phyloP scores from a whole-genome alignment of 2,113 vertebrate genomes.

The Heterochromis multidens region DNA sequence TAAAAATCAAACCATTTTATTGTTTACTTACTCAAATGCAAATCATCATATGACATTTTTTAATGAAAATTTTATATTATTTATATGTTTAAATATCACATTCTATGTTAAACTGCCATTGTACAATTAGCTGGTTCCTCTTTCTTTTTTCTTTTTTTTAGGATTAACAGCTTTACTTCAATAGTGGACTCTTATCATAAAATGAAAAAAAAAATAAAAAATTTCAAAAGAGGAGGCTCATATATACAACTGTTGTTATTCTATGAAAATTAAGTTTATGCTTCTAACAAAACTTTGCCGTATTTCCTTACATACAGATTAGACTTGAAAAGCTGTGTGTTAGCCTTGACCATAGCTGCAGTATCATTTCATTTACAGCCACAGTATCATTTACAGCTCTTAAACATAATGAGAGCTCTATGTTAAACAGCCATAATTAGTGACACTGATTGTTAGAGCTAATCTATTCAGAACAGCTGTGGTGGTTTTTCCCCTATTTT shows the following conservation, averaged over 20 bases:
- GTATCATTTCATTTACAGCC: conserved; percentile 32
- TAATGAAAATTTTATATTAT: not conserved
- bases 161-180: not conserved
- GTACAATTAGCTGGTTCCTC: not conserved
- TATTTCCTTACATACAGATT: not conserved
- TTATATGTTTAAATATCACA: not conserved
- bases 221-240: not conserved
- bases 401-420: conserved; percentile 59
- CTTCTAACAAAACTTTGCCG: not conserved
- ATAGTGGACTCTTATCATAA: not conserved
- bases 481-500: conserved; percentile 63
- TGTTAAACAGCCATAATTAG: conserved; percentile 72
- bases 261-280: not conserved
- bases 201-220: not conserved
- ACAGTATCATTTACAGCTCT: conserved; percentile 57
- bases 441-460: conserved; percentile 61
- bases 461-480: conserved; percentile 71
- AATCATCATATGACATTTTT: no score
- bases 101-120: not conserved
- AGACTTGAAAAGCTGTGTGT: not conserved
- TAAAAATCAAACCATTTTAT: no score
- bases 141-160: not conserved
- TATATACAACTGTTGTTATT: not conserved
- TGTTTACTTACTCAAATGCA: no score
- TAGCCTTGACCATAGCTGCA: conserved; percentile 1